These are phyloP conservation scores for Xestia ashworthii DNA, from an alignment of 2,888 invertebrate genomes.

Conservation along the genomic window DNA sequence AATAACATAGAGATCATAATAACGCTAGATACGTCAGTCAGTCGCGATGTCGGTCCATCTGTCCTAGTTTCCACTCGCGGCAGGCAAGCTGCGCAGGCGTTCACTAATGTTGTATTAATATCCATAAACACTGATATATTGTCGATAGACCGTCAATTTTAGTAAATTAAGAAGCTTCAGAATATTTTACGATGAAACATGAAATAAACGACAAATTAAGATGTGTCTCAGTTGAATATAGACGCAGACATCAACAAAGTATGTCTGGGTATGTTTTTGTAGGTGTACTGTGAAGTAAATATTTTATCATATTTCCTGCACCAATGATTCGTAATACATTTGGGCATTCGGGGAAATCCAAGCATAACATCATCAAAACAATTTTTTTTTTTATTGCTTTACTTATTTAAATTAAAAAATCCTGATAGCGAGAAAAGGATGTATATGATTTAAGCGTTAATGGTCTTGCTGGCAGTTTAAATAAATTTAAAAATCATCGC, in stretches of 20 bases:
- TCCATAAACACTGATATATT: conserved; percentile 22
- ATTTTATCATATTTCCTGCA: conserved; percentile 6
- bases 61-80: conserved; percentile 61
- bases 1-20: conserved; percentile 57
- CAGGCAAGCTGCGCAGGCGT: conserved; percentile 51
- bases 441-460: background rate
- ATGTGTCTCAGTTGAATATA: conserved; percentile 5
- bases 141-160: conserved; percentile 19
- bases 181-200: conserved; percentile 6
- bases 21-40: conserved; percentile 55
- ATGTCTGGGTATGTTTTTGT: background rate
- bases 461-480: background rate
- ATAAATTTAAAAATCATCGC: conserved; percentile 3
- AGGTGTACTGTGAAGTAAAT: conserved; percentile 10
- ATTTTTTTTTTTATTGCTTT: background rate
- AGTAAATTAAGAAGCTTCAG: conserved; percentile 17
- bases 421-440: background rate
- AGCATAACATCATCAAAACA: background rate
- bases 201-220: conserved; percentile 21
- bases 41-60: conserved; percentile 58
- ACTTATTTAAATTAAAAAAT: background rate
- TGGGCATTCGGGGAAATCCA: conserved; percentile 12
- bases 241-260: background rate
- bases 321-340: background rate
- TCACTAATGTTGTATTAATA: conserved; percentile 35